Percentiles rank a stretch among this genome's conserved stretches.
Conservation (phyloP, 2,113 vertebrate species). For the Eretmochelys imbricata region DNA sequence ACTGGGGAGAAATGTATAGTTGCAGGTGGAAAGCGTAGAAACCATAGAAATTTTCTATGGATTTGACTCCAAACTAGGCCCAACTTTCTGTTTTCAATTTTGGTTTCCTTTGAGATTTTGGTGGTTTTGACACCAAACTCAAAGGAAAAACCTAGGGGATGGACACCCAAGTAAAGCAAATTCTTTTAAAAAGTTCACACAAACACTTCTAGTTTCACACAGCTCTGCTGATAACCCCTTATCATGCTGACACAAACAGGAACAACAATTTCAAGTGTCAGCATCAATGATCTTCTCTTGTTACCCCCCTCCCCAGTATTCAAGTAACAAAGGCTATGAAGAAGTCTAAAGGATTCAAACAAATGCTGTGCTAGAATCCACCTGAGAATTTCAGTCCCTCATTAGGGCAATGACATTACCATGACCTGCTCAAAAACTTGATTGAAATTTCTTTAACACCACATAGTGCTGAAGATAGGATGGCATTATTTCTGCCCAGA, state of each 20-base stretch:
- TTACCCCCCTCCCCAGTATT: background rate
- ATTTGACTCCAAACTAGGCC: background rate
- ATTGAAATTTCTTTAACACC: slow-evolving; percentile 39
- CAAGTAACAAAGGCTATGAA: background rate
- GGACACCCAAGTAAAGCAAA: background rate
- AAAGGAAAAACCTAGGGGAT: background rate
- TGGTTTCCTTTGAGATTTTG: background rate
- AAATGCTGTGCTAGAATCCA: background rate
- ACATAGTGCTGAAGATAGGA: background rate
- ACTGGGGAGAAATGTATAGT: background rate
- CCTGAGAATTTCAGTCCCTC: background rate
- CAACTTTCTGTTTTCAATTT: background rate
- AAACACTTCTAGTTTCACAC: background rate
- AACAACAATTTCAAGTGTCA: background rate
- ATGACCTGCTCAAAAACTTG: slow-evolving; percentile 23
- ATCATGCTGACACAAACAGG: background rate
- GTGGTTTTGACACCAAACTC: background rate
- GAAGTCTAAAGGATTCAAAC: background rate
- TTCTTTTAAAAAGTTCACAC: background rate
- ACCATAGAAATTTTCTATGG: background rate
- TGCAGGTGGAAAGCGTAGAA: background rate
- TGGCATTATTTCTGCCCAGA: background rate
- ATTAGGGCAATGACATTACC: slow-evolving; percentile 43
- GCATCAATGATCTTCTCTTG: slow-evolving; percentile 10
- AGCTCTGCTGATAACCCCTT: background rate